These are phyloP conservation scores for Beris morrisii DNA, from an alignment of 2,888 invertebrate genomes.

Conservation along the genomic window DNA sequence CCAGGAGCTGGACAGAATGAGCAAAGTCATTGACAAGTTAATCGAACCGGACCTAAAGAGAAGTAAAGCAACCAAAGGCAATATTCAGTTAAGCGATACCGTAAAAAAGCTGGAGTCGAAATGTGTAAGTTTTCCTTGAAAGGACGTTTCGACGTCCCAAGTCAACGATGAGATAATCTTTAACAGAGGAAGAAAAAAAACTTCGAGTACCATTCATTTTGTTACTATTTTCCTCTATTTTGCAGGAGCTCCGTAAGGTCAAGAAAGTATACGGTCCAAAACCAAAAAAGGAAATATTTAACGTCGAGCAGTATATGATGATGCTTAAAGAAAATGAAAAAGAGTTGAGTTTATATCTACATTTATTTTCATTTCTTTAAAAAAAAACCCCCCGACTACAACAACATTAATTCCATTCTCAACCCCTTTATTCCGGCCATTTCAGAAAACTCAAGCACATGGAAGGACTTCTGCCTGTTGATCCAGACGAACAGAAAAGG, in stretches of 20 bases:
- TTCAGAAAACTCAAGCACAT: conserved; percentile 50
- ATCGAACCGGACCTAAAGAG: conserved; percentile 48
- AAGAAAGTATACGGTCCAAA: conserved; percentile 33
- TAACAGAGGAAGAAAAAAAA: too few species aligned
- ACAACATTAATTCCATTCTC: not conserved
- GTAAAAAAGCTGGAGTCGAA: conserved; percentile 8
- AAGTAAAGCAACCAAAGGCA: conserved; percentile 36
- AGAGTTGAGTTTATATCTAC: conserved; percentile 29
- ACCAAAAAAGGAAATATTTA: conserved; percentile 28
- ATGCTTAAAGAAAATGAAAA: conserved; percentile 34
- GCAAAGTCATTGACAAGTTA: conserved; percentile 52
- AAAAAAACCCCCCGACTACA: not conserved
- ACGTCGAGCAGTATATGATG: conserved; percentile 25
- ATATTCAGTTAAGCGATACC: conserved; percentile 3
- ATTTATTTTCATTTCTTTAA: not conserved
- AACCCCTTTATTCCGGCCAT: conserved; percentile 9
- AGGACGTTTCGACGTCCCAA: not conserved
- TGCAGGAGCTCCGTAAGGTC: conserved; percentile 28
- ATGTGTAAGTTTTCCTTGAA: conserved; percentile 18
- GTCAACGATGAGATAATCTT: not conserved
- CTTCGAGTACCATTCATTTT: not conserved
- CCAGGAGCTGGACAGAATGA: conserved; percentile 49
- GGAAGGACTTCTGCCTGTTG: conserved; percentile 50
- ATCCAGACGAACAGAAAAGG: conserved; percentile 52
- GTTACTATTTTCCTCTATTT: conserved; percentile 1